Evolutionary conservation across 2,113 vertebrate genomes (phyloP), one percentile per base, ranked within the genome.

Genomic region (Eolophus roseicapilla): DNA sequence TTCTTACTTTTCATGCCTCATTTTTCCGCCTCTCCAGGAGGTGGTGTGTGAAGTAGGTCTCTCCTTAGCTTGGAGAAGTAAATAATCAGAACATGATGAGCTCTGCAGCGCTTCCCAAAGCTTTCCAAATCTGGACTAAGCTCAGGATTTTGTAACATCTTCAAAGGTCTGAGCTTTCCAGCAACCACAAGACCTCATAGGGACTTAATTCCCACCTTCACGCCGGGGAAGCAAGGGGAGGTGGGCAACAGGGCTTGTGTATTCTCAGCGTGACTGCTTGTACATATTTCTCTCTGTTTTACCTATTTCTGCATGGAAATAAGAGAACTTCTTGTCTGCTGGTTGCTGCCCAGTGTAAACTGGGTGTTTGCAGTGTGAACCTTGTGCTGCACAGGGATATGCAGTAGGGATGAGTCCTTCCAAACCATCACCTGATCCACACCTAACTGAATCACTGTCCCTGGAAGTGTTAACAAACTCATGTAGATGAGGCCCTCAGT

Each of bases 11-110:
- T 59, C 81, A 59, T 41, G 83, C 78, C 78, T 96, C 88, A 93
- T 96, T 96, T 90, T 92, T 83, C 77, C 23, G 7, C 87, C 95
- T 92, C 93, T 94, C 96, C 86, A 59, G 96, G 95, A 95, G 95
- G 96, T 2, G 5, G 46, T 78, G 70, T 95, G 86, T 95, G 94
- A 92, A 95, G 92, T 93, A 62, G 88, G 86, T 89, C 55, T 95
- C 89, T 94, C 92, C 88, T 81, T 59, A 74, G 29, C 90, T 85
- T 4, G 47, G 64, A 92, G 81, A 96, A 92, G 95, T 94, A 93
- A 95, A 92, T 90, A 87, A 95, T 96, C 93, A 93, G 73, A 96
- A 85, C 70, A 86, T 1, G 20, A 65, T 10, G 25, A 1, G 0
- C 44, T 89, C 70, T 3, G 0, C 46, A 94, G 70, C 35, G 50